Base-by-base conservation (phyloP, 92 coral and sea anemone species). In the Palythoa grandiflora region DNA sequence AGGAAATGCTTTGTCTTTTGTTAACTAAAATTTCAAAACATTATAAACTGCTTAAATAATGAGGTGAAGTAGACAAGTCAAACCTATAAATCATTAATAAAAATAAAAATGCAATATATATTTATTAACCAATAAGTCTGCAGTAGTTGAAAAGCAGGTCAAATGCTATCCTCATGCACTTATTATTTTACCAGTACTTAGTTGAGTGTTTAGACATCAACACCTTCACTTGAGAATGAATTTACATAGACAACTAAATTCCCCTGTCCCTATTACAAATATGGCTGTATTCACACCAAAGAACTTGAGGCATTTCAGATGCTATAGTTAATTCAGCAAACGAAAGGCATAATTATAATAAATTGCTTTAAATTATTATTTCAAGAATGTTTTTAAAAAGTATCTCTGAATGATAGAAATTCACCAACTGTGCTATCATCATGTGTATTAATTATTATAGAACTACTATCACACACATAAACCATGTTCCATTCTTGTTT, bases 221-320 rank as follows among this genome's bases (percentile, higher is more conserved):
- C 9, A 5, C 6, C 28, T 63, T 5, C 70, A 63, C 70, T 20
- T 17, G n/a, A 3, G 70, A 63, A 63, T 63, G 6, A 17, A 16
- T n/a, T 7, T 19, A 8, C 7, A 5, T 17, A 63, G 20, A 20
- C n/a, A 35, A 70, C 40, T 70, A 13, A 3, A 70, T 70, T 28
- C 37, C 74, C 74, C 48, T 8, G 14, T 28, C 74, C 47, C 37
- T 8, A 5, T 70, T 13, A 19, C 14, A 6, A 68, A 68, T 6
- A 68, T 9, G 14, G 74, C 37, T 28, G 74, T 70, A 70, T 70
- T 70, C 14, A 35, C 74, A 70, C 74, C 48, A 70, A 70, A 70
- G 35, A 28, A 70, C 37, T 36, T 17, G 14, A 8, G 74, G 74
- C 74, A 70, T 10, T 35, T 70, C 48, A 8, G 74, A 70, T 28